Evolutionary conservation across 1,140 invertebrate genomes (phyloP), one percentile per base, ranked within the genome.

Genomic region (Lepidurus apus): DNA sequence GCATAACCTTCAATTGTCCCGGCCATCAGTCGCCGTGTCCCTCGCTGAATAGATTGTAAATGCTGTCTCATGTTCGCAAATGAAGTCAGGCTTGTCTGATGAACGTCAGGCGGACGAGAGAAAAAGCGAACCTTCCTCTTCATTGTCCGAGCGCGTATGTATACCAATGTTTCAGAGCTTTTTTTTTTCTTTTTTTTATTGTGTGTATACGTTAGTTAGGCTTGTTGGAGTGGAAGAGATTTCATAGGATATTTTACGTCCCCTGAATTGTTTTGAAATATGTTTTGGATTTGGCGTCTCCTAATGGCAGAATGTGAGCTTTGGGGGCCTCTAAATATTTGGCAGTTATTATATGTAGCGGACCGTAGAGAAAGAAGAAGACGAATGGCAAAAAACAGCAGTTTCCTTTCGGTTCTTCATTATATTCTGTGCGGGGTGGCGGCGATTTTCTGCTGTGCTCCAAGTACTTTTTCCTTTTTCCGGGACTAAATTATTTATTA

Each of bases 61-160:
- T 65, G 53, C 53, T 65, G 53, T 65, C 53, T 65, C 53, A 65
- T 65, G 53, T 65, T 65, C 53, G 53, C 53, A 65, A 65, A 65
- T 65, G 53, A 65, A 65, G 53, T 65, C 53, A 65, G 53, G 53
- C 21, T 65, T 65, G 21, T 65, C 53, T 65, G 53, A 65, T 21
- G 53, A 65, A 65, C 53, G 53, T 65, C 53, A 65, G 53, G 17
- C 7, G 53, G 4, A 34, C 34, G 34, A 34, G 34, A 13, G 53
- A 21, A 65, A 65, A 65, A 65, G 21, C 53, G 53, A 65, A 21
- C 53, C 53, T 65, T 65, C 53, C 53, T 65, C 53, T 21, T 21
- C 4, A 65, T 65, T 65, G 53, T 65, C 21, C 53, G 13, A 65
- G 13, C 53, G 53, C 53, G 53, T 65, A 65, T 65, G 21, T 21